A percentile compares a stretch with the other conserved stretches of the same genome.
Evolutionary conservation across 2,797 vertebrate genomes (phyloP).

Genomic region (Anableps anableps): DNA sequence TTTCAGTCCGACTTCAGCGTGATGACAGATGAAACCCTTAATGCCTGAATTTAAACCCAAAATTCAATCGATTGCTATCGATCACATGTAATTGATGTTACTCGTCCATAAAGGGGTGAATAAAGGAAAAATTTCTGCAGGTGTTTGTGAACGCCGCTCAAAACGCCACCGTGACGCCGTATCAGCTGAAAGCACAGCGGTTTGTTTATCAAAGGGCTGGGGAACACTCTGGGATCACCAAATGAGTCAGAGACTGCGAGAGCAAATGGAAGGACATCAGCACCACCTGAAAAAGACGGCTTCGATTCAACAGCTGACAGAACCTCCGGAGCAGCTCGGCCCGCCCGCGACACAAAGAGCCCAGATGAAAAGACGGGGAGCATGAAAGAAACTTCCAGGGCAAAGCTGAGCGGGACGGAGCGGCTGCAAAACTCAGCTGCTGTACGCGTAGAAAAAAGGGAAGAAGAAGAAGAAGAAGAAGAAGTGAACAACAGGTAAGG

Average conservation of each 20-base stretch:
- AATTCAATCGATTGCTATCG: too few relatives aligned
- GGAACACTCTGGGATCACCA: constrained; percentile 19
- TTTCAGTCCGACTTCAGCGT: neutral
- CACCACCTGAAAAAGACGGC: constrained; percentile 27
- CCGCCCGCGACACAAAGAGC: constrained; percentile 34
- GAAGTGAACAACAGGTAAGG: constrained; percentile 48
- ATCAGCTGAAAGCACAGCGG: constrained; percentile 32
- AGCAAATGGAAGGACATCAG: neutral
- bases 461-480: constrained; percentile 9
- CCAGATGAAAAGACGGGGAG: constrained; percentile 22
- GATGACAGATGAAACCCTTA: neutral
- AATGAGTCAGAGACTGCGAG: constrained; percentile 26
- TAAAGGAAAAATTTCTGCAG: neutral
- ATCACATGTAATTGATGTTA: neutral
- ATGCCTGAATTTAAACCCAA: too few relatives aligned
- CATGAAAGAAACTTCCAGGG: constrained; percentile 17
- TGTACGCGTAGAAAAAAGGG: neutral
- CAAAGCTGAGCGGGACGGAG: constrained; percentile 24
- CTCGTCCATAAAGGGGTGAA: neutral
- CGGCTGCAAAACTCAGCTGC: constrained; percentile 30
- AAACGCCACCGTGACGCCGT: neutral
- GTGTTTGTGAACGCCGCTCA: neutral
- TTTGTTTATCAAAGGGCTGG: constrained; percentile 17
- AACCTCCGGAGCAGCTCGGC: constrained; percentile 21
- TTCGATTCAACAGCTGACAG: constrained; percentile 37